phyloP scores from a whole-genome alignment of 2,113 vertebrate genomes.

The Phaetusa simplex region DNA sequence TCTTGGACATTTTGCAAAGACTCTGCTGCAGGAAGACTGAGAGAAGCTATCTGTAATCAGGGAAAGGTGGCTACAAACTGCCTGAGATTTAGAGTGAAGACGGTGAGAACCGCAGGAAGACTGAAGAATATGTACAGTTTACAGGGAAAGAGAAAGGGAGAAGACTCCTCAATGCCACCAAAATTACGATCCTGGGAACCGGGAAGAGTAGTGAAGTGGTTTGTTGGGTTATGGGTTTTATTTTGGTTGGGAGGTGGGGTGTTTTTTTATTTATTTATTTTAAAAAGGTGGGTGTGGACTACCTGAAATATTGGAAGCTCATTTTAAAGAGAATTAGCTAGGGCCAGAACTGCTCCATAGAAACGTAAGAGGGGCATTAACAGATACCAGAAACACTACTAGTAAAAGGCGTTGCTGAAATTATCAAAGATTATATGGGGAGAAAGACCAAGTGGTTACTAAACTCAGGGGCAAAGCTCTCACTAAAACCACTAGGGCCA shows the following conservation, averaged over 20 bases:
- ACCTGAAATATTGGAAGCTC: not conserved
- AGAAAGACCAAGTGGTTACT: not conserved
- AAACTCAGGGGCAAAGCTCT: not conserved
- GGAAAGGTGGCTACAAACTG: not conserved
- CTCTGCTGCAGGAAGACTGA: not conserved
- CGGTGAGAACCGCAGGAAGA: rapidly evolving
- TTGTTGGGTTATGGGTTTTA: not conserved
- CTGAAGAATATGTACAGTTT: not conserved
- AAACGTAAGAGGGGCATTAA: not conserved
- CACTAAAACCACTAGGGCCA: not conserved
- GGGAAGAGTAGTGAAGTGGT: not conserved
- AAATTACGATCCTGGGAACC: not conserved
- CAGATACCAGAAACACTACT: not conserved
- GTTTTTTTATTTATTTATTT: not conserved
- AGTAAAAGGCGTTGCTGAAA: not conserved
- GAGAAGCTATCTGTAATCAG: not conserved
- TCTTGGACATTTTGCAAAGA: not conserved
- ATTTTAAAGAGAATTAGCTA: not conserved
- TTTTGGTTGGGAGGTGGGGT: rapidly evolving
- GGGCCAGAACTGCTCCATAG: not conserved
- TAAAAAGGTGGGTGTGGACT: not conserved
- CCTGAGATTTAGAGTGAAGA: not conserved
- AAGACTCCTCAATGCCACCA: not conserved
- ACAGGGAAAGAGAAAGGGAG: not conserved
- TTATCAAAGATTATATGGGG: not conserved